These are phyloP conservation scores for Acholoe squamosa DNA, from an alignment of 2,888 invertebrate species.

Conservation along the genomic window DNA sequence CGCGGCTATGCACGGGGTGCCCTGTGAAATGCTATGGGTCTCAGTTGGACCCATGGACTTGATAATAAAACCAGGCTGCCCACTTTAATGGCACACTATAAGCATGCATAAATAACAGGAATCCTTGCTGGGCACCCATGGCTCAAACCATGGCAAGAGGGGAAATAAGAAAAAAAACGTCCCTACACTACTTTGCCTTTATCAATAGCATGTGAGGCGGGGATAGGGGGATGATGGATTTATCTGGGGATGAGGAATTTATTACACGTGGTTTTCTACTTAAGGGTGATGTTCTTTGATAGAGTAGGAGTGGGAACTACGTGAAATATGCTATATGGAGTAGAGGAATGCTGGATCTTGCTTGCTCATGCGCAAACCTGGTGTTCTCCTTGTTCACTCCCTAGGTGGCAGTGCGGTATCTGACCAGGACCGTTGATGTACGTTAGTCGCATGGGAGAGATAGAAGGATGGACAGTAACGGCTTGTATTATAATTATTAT, in stretches of 20 bases:
- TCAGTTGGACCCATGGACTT: neutral
- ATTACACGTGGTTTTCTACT: slow-evolving; percentile 14
- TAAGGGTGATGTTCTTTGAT: slow-evolving; percentile 3
- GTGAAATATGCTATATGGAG: neutral
- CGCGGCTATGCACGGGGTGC: neutral
- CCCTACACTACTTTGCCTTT: neutral
- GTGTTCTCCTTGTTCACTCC: neutral
- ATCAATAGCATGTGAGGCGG: neutral
- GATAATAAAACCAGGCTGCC: neutral
- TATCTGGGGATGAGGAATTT: slow-evolving; percentile 15
- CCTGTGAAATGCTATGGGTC: neutral
- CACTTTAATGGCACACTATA: neutral
- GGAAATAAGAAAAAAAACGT: neutral
- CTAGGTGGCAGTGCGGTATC: slow-evolving; percentile 21
- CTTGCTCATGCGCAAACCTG: neutral
- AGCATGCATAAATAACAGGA: neutral
- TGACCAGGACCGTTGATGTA: neutral
- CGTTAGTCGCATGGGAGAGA: neutral
- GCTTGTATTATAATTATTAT: too few species aligned
- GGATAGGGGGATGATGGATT: neutral
- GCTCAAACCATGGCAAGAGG: neutral
- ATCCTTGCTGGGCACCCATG: neutral
- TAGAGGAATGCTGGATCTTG: neutral
- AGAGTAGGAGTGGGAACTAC: neutral
- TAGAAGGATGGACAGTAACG: neutral